A percentile compares a stretch with the other conserved stretches of the same genome.
phyloP scores from a whole-genome alignment of 92 coral and sea anemone species.

The Siderastrea siderea region DNA sequence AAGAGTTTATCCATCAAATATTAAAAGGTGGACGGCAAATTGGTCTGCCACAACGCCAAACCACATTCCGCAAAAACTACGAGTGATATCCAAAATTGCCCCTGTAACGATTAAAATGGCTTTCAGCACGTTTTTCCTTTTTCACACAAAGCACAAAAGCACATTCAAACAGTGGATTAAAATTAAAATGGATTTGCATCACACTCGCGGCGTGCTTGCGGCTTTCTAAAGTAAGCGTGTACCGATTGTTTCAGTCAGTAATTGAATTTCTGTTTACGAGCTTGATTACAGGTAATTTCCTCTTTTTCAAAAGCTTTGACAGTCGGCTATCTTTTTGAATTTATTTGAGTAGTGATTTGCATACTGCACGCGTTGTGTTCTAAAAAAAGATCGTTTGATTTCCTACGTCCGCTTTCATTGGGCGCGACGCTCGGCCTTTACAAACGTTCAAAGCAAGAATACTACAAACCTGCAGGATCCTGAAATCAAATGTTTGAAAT shows the following conservation, averaged over 20 bases:
- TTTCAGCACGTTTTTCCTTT: constrained; percentile 22
- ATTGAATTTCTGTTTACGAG: constrained; percentile 75
- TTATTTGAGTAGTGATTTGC: constrained; percentile 69
- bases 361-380: constrained; percentile 40
- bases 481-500: background rate
- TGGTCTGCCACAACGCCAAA: background rate
- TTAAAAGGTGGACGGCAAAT: constrained; percentile 7
- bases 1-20: background rate
- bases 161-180: constrained; percentile 27
- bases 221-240: constrained; percentile 47
- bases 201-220: constrained; percentile 38
- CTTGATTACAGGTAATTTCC: constrained; percentile 71
- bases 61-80: background rate
- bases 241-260: constrained; percentile 40
- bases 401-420: background rate
- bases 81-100: background rate
- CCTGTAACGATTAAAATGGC: background rate
- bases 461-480: background rate
- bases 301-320: constrained; percentile 81
- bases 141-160: constrained; percentile 1
- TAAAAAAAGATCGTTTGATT: constrained; percentile 16
- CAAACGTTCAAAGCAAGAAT: background rate
- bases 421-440: background rate
- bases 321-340: constrained; percentile 77
- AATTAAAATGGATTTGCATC: constrained; percentile 29